These are phyloP conservation scores for Drosophila willistoni DNA, from an alignment of 1,140 invertebrate species.

Conservation along the genomic window DNA sequence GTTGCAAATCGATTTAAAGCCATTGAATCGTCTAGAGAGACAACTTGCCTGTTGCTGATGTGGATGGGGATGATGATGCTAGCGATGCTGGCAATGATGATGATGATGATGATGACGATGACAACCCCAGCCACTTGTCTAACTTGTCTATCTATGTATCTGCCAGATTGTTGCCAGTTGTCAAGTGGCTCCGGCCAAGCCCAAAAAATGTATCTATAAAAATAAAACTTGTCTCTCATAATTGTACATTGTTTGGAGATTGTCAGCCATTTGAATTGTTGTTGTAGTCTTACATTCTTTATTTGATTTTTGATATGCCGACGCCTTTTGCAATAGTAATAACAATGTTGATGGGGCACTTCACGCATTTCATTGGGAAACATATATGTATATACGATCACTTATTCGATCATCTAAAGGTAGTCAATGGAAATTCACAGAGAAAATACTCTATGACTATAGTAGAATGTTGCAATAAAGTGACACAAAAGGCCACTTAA, in stretches of 20 bases:
- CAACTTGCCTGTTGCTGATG: background rate
- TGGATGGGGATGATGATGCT: background rate
- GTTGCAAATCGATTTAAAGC: constrained; percentile 76
- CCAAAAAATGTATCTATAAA: constrained; percentile 40
- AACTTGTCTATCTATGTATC: constrained; percentile 12
- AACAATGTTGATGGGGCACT: constrained; percentile 10
- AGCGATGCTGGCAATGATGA: constrained; percentile 33
- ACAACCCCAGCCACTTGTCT: constrained; percentile 27
- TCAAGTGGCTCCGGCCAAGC: constrained; percentile 55
- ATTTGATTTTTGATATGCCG: constrained; percentile 65
- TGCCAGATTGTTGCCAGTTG: constrained; percentile 28
- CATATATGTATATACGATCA: background rate
- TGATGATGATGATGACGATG: constrained; percentile 50
- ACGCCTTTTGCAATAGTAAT: constrained; percentile 38
- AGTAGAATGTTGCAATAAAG: background rate
- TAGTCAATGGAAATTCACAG: background rate
- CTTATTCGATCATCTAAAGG: background rate
- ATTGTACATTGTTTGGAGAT: constrained; percentile 72
- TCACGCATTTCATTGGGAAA: constrained; percentile 17
- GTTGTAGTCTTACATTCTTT: constrained; percentile 36
- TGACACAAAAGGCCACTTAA: background rate
- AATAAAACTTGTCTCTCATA: constrained; percentile 71
- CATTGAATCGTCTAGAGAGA: constrained; percentile 45
- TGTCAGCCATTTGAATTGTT: constrained; percentile 36
- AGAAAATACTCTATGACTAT: background rate